Evolutionary conservation across 2,113 vertebrate species (phyloP), one percentile per base, ranked within the genome.

Genomic region (Steatornis caripensis): DNA sequence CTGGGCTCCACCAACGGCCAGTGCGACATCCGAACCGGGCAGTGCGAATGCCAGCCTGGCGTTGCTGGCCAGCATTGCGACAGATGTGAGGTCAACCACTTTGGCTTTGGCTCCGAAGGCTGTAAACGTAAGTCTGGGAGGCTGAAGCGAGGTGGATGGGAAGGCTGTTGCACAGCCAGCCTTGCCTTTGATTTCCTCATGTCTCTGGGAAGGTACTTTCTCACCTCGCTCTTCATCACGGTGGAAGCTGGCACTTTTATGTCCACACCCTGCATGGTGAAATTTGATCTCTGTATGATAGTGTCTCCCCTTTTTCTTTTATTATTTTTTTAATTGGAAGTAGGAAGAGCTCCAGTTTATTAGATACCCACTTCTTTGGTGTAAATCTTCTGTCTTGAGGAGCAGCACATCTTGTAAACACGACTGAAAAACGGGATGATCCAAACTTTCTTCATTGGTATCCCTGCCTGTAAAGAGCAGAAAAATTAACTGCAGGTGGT

Each of bases 31-130:
- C 88, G 3, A 2, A 98, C 80, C 0, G 99, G 99, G 27, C 99
- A 99, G 95, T 99, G 99, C 5, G 99, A 99, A 94, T 99, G 99
- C 97, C 99, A 99, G 95, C 99, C 99, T 0, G 99, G 99, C 3
- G 89, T 99, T 72, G 96, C 98, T 0, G 98, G 99, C 18, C 98
- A 98, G 64, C 99, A 87, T 36, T 99, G 99, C 0, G 98, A 99
- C 24, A 98, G 70, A n/a, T 99, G 99, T 2, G 99, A 99, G 93
- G 90, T 77, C 97, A 99, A 99, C 98, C 99, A 99, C 98, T 99
- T 99, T 0, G 99, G 99, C 48, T 99, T 99, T 79, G 96, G 99
- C 77, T 98, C 98, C 0, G 98, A 99, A 8, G 99, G 99, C 96
- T 99, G 99, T 97, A 99, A 99, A 99, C 99, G 99, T 99, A 98